Conservation (phyloP, 2,888 invertebrate species). For the Lordiphosa andalusiaca region DNA sequence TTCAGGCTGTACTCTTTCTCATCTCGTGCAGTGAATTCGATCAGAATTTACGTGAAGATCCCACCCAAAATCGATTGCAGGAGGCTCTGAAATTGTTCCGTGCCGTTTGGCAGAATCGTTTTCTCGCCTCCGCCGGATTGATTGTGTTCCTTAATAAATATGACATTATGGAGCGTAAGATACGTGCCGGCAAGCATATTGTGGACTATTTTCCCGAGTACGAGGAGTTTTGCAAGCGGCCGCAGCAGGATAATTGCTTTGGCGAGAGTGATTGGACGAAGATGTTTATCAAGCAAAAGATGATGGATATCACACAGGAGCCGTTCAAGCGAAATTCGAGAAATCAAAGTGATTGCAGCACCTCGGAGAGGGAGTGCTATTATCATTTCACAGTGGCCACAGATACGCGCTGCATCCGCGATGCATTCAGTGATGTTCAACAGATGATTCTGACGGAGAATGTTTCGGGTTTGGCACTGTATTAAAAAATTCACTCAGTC, state of each 20-base stretch:
- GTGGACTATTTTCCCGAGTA: slow-evolving; percentile 86
- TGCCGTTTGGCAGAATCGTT: slow-evolving; percentile 88
- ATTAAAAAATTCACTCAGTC: slow-evolving; percentile 36
- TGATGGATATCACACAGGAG: slow-evolving; percentile 83
- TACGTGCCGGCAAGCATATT: slow-evolving; percentile 84
- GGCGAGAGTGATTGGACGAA: slow-evolving; percentile 86
- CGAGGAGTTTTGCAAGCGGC: slow-evolving; percentile 81
- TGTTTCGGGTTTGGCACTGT: slow-evolving; percentile 80
- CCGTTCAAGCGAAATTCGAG: slow-evolving; percentile 79
- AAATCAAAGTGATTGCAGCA: slow-evolving; percentile 77
- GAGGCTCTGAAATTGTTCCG: slow-evolving; percentile 88
- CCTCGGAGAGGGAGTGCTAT: slow-evolving; percentile 83
- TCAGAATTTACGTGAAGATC: slow-evolving; percentile 87
- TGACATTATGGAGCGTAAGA: slow-evolving; percentile 87
- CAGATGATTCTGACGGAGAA: slow-evolving; percentile 83
- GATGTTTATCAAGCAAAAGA: slow-evolving; percentile 85
- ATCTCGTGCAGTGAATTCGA: slow-evolving; percentile 91
- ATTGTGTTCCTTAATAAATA: slow-evolving; percentile 92
- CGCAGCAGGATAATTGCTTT: slow-evolving; percentile 81
- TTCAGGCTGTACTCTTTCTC: slow-evolving; percentile 89
- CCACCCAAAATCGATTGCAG: slow-evolving; percentile 85
- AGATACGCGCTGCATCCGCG: slow-evolving; percentile 87
- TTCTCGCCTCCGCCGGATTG: slow-evolving; percentile 87
- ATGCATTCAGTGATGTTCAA: slow-evolving; percentile 88
- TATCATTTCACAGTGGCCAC: slow-evolving; percentile 89